phyloP scores from a whole-genome alignment of 1,140 invertebrate genomes.

The Caenorhabditis brenneri region DNA sequence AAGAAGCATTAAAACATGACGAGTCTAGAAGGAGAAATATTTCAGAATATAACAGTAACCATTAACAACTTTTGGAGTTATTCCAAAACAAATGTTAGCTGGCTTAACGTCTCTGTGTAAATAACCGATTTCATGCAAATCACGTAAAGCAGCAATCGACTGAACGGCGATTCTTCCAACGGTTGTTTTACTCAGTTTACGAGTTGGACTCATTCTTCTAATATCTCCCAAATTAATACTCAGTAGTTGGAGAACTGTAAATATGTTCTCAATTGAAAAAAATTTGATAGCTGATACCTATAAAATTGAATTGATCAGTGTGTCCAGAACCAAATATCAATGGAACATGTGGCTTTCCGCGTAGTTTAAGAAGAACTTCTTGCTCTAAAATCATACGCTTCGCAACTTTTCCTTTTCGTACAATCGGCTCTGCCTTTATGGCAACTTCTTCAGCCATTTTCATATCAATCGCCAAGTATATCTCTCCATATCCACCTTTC shows the following conservation, averaged over 20 bases:
- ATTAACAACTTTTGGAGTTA: constrained; percentile 46
- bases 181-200: constrained; percentile 91
- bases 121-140: constrained; percentile 96
- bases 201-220: constrained; percentile 83
- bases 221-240: constrained; percentile 95
- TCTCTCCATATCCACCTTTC: constrained; percentile 98
- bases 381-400: constrained; percentile 93
- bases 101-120: constrained; percentile 98
- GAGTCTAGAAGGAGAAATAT: constrained; percentile 52
- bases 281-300: not conserved
- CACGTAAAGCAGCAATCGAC: constrained; percentile 81
- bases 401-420: constrained; percentile 90
- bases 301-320: constrained; percentile 48
- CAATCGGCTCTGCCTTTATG: constrained; percentile 93
- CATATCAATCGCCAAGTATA: constrained; percentile 94
- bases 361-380: constrained; percentile 87
- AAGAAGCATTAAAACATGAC: constrained; percentile 76
- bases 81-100: constrained; percentile 63
- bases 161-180: constrained; percentile 90
- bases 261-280: not conserved
- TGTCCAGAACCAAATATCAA: constrained; percentile 57
- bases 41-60: not conserved
- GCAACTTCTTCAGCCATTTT: constrained; percentile 82
- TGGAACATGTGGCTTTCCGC: constrained; percentile 75
- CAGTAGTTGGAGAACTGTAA: constrained; percentile 91